Base-by-base conservation (phyloP, 2,888 invertebrate species). In the Luperina testacea region DNA sequence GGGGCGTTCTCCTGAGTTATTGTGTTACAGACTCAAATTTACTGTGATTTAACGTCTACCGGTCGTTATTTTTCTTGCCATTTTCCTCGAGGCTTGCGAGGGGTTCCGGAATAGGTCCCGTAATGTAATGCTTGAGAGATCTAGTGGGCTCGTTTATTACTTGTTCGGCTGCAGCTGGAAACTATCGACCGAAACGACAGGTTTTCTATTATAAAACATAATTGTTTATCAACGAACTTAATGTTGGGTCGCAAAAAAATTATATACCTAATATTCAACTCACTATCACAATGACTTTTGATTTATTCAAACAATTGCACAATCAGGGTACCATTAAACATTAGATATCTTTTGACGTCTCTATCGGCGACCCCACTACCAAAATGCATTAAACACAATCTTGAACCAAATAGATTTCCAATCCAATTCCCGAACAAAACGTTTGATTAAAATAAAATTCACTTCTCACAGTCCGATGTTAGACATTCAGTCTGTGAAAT, bases 1-100 rank as follows among this genome's bases (percentile, higher is more conserved):
- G 95, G 94, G 90, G 92, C 93, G 92, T 93, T 93, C 93, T 92
- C 91, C 90, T 95, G 94, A 96, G 94, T 95, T 96, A 96, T 95
- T 94, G 94, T 94, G 93, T 93, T 93, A 92, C 94, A 94, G 93
- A 92, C 94, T 93, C 94, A 94, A 95, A 95, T 94, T 94, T 93
- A 93, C 94, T 93, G 93, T 94, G 95, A 95, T 95, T 96, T 95
- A 95, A 94, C 92, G 93, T 92, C 90, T 91, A 90, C 91, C 90
- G 91, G 90, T 92, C 93, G 93, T 93, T 93, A 93, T 93, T 93
- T 93, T 94, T 93, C 91, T 92, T 90, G 89, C 91, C 88, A 88
- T 89, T 91, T 91, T 90, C 90, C 91, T 91, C 89, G 88, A 86
- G 88, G 89, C 85, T 89, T 88, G 87, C 87, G 78, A 81, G 79